Conservation (phyloP, 2,797 vertebrate species). For the Hypotaenidia philippensis region DNA sequence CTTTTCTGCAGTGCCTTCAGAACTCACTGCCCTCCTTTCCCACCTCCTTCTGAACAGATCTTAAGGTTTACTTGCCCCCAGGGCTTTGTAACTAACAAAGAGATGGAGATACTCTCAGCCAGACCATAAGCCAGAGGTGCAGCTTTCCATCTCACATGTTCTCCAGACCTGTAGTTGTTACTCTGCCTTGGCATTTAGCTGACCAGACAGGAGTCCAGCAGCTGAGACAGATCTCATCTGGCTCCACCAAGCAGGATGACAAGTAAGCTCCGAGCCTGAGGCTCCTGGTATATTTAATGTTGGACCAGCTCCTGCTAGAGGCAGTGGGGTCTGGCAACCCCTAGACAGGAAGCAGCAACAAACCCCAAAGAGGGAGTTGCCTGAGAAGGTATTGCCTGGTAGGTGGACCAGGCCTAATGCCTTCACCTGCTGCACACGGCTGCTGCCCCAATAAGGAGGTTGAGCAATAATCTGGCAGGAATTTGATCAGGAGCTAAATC, state of each 20-base stretch:
- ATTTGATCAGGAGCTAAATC: slow-evolving; percentile 17
- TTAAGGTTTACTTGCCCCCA: not conserved
- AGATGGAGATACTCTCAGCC: not conserved
- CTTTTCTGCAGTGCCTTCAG: not conserved
- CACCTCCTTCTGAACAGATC: not conserved
- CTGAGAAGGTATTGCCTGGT: not conserved
- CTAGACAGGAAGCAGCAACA: not conserved
- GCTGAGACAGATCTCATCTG: not conserved
- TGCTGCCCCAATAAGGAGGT: not conserved
- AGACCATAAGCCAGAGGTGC: not conserved
- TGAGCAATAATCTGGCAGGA: slow-evolving; percentile 24
- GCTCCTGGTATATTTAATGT: not conserved
- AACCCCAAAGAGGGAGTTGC: not conserved
- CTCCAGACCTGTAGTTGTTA: not conserved
- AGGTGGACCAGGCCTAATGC: not conserved
- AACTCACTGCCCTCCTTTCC: not conserved
- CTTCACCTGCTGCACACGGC: not conserved
- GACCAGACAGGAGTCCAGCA: not conserved
- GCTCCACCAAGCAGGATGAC: not conserved
- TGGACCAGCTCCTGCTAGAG: not conserved
- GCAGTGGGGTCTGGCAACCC: rapidly evolving
- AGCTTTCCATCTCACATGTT: not conserved
- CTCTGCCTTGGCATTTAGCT: not conserved
- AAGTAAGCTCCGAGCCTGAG: not conserved
- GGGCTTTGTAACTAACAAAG: not conserved